These are phyloP conservation scores for Pristionchus fissidentatus DNA, from an alignment of 2,888 invertebrate genomes.

Conservation along the genomic window DNA sequence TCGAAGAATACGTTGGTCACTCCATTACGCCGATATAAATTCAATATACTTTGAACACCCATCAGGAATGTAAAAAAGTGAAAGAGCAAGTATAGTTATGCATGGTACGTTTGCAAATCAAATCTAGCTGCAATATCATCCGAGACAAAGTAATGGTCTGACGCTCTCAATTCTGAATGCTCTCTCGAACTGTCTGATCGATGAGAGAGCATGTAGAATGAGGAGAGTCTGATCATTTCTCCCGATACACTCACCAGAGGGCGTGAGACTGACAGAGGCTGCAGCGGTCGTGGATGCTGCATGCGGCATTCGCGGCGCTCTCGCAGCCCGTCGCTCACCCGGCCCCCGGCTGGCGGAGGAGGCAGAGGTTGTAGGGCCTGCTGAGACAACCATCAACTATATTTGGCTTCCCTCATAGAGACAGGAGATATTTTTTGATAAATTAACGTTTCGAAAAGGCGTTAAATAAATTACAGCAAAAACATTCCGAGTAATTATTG, in stretches of 20 bases:
- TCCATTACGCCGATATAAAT: no score
- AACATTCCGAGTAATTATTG: background rate
- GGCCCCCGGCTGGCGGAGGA: conserved; percentile 53
- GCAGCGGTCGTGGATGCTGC: background rate
- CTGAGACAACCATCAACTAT: background rate
- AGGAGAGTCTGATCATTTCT: no score
- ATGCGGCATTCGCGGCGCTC: background rate
- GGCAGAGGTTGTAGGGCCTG: conserved; percentile 53
- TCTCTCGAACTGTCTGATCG: background rate
- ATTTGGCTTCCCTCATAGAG: background rate
- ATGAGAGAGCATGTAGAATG: no score
- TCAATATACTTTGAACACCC: background rate
- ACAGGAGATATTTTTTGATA: no score
- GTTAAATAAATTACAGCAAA: no score
- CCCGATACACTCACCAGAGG: conserved; percentile 32
- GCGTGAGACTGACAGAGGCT: background rate
- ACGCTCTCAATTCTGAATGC: no score
- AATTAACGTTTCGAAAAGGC: no score
- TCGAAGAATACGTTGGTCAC: no score
- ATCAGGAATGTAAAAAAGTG: background rate
- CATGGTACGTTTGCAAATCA: background rate
- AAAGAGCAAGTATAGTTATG: background rate
- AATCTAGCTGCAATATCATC: background rate
- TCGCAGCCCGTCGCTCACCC: conserved; percentile 30
- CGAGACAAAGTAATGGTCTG: no score